Base-by-base conservation (phyloP, 2,113 vertebrate genomes). In the Takifugu bimaculatus region DNA sequence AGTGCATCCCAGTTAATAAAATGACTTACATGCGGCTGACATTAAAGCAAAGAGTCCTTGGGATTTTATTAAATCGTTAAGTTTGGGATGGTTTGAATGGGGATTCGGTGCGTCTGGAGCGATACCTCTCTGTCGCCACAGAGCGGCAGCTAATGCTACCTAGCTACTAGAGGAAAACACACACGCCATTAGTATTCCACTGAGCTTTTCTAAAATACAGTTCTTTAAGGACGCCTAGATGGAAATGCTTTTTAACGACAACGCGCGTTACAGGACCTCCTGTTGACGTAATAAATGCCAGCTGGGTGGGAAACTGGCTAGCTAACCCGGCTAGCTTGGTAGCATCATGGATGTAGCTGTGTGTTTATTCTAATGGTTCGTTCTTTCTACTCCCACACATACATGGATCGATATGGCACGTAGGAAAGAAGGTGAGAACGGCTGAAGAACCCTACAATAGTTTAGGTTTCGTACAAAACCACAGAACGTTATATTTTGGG, bases 401-500 rank as follows among this genome's bases (percentile, higher is more conserved):
- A 39, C 1, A 12, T 26, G 11, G 49, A 25, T 45, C 54, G 26
- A 54, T 1, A 89, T 88, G 89, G 35, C 86, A 58, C 76, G 49
- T 0, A 85, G 88, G 45, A 79, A 78, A 69, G 74, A 86, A 75
- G 85, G 89, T 90, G 68, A 86, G 84, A 28, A 6, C 27, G 7
- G 2, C 6, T 5, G 6, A 0, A 10, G 4, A 54, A 15, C 2
- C 2, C 6, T 7, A 4, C 0, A 49, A 50, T 13, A 28, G 3
- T 0, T 32, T 25, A 13, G 11, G 12, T 20, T 2, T 12, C 0
- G 13, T 25, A 5, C 1, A 10, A n/a, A 47, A 0, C 20, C 25
- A 3, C 48, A 50, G 25, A 13, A 2, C 12, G 44, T 0, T 13
- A 52, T 52, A 2, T 52, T 13, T 13, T 54, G 9, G 52, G 1